Evolutionary conservation across 2,888 invertebrate species (phyloP), one percentile per base, ranked within the genome.

Genomic region (Barypeithes pellucidus): DNA sequence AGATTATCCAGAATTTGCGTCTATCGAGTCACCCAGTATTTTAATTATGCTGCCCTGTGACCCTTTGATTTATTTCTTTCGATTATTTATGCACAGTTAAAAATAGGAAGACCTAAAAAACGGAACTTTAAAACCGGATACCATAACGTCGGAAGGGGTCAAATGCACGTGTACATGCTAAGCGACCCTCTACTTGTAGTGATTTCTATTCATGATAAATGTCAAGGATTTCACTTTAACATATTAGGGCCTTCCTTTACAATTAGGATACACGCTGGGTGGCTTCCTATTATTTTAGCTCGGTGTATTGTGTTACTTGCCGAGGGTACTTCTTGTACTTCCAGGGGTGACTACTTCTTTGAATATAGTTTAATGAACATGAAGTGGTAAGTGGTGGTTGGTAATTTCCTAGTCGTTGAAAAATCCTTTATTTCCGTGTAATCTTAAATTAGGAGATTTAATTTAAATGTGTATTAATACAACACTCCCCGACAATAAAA

Each of bases 181-280:
- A 14, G 24, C 14, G 36, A 57, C 24, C 41, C 20, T 52, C 67
- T 57, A 9, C 43, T n/a, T 7, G 29, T 57, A 16, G 24, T 43
- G 67, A 67, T 68, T 62, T 20, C 43, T 16, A 69, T 62, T 69
- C 62, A 62, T 70, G 65, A 63, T 18, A 16, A 29, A 43, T 52
- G 63, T 70, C 63, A 70, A 70, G 65, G 63, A 43, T n/a, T 57
- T n/a, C 24, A 39, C 47, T 70, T n/a, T 43, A 43, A 63, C 22
- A 18, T 67, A 43, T 20, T n/a, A 16, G 36, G 59, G 57, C 45
- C 63, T 69, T 70, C 63, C 41, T 36, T 54, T 63, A 54, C 63
- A 63, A 63, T 29, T 63, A 45, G 67, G 57, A 67, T 57, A 9
- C 57, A 54, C 67, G 29, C 12, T 70, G 63, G 70, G 70, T 70